These are phyloP conservation scores for Sphaerodactylus townsendi DNA, from an alignment of 2,113 vertebrate genomes.

Conservation along the genomic window DNA sequence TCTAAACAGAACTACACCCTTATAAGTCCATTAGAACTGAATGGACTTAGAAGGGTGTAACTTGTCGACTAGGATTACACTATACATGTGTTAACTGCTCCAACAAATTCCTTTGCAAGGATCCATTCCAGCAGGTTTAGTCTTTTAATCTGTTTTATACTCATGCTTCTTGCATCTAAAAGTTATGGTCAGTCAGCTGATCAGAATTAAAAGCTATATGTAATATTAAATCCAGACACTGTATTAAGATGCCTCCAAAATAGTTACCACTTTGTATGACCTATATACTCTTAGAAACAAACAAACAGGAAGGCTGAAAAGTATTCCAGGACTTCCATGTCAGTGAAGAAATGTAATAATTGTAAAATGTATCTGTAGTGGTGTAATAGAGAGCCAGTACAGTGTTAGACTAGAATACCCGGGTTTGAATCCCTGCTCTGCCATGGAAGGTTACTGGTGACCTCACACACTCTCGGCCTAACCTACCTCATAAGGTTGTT, in stretches of 20 bases:
- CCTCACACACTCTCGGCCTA: too few relatives aligned
- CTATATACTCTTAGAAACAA: too few relatives aligned
- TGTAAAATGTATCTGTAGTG: neutral
- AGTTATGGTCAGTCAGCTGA: neutral
- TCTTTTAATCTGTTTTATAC: neutral
- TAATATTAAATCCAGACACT: accelerated
- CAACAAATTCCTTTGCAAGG: neutral
- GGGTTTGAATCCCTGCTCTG: too few relatives aligned
- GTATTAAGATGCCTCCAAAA: neutral
- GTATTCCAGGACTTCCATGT: slow-evolving; percentile 17
- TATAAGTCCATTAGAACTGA: too few relatives aligned
- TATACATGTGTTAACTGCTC: neutral
- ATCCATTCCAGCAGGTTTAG: neutral
- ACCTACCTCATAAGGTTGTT: too few relatives aligned
- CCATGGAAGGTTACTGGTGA: too few relatives aligned
- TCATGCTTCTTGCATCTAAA: neutral
- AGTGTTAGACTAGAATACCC: too few relatives aligned
- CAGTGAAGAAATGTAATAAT: neutral
- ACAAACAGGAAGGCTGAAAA: slow-evolving; percentile 15
- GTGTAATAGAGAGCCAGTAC: neutral
- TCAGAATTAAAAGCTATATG: accelerated
- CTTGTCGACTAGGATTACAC: too few relatives aligned
- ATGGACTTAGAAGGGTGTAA: too few relatives aligned
- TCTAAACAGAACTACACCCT: too few relatives aligned
- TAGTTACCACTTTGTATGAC: slow-evolving; percentile 24